Conservation (phyloP, 2,888 invertebrate genomes). For the Pandemis cinnamomeana region DNA sequence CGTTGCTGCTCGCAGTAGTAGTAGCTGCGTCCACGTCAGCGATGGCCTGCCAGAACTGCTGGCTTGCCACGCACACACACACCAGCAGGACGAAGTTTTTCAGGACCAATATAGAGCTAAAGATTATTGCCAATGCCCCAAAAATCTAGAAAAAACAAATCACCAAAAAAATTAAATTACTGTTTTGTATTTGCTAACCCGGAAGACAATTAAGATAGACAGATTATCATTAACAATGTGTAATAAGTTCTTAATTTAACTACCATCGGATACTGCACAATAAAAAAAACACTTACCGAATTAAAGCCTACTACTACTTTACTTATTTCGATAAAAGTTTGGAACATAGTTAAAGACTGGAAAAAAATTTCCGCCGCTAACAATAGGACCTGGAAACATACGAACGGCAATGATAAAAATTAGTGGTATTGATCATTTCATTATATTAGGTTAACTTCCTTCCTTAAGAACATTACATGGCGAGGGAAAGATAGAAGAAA, state of each 20-base stretch:
- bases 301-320: background rate
- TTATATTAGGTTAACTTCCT: background rate
- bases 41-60: constrained; percentile 15
- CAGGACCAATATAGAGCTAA: background rate
- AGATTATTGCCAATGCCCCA: background rate
- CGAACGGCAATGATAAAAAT: background rate
- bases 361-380: constrained; percentile 12
- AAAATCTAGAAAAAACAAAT: background rate
- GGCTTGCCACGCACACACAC: constrained; percentile 8
- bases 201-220: background rate
- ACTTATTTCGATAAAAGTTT: constrained; percentile 4
- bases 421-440: background rate
- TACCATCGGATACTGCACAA: background rate
- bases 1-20: background rate
- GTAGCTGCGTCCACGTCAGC: background rate
- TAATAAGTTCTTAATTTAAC: background rate
- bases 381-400: constrained; percentile 16
- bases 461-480: too few species aligned
- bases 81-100: constrained; percentile 7
- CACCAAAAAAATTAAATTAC: background rate
- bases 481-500: too few species aligned
- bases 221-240: background rate
- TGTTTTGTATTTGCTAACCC: too few species aligned
- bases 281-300: background rate
- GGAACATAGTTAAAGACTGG: constrained; percentile 17